A percentile compares a stretch with the other conserved stretches of the same genome.
phyloP scores from a whole-genome alignment of 2,113 vertebrate genomes.

The Desmodus rotundus region DNA sequence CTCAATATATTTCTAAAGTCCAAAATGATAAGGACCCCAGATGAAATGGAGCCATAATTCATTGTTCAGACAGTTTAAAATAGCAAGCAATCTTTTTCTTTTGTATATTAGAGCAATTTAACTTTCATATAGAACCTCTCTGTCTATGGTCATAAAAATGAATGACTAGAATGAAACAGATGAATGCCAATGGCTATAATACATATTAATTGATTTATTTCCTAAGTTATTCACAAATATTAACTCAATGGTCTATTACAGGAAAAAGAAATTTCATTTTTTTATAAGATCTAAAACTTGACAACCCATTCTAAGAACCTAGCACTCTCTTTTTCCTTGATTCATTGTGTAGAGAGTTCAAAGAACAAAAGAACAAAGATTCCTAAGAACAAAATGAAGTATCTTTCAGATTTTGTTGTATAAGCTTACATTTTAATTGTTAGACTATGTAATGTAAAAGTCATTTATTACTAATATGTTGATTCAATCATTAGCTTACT shows the following conservation, averaged over 20 bases:
- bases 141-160: slow-evolving; percentile 57
- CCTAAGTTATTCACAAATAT: slow-evolving; percentile 41
- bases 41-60: background rate
- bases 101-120: slow-evolving; percentile 47
- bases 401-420: background rate
- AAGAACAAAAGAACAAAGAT: background rate
- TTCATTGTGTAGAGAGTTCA: background rate
- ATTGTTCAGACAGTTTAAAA: slow-evolving; percentile 35
- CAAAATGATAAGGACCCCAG: background rate
- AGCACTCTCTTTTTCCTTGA: background rate
- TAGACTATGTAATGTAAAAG: background rate
- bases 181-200: slow-evolving; percentile 43
- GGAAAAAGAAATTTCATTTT: background rate
- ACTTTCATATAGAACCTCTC: slow-evolving; percentile 1
- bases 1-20: slow-evolving; percentile 11
- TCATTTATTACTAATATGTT: background rate
- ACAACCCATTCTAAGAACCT: background rate
- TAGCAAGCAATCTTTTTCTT: background rate
- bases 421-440: background rate
- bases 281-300: slow-evolving; percentile 10
- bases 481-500: background rate
- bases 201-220: slow-evolving; percentile 61
- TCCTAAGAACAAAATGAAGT: background rate
- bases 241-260: slow-evolving; percentile 23
- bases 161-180: slow-evolving; percentile 53